phyloP scores from a whole-genome alignment of 2,797 vertebrate species.

The Mus caroli region DNA sequence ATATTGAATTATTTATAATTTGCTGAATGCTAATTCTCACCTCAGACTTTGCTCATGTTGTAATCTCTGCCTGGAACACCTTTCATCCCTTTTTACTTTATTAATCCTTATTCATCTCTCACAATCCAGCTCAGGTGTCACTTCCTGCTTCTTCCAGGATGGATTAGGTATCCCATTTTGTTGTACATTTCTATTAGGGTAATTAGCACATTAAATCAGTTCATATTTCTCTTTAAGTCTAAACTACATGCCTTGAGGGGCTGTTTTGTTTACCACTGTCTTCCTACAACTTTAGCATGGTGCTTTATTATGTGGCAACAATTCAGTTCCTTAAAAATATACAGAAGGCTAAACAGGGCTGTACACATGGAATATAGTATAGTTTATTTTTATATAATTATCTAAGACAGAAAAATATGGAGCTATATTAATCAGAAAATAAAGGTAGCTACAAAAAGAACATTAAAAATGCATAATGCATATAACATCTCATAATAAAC shows the following conservation, averaged over 20 bases:
- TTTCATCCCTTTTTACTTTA: conserved; percentile 77
- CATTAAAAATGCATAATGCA: background rate
- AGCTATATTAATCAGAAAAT: conserved; percentile 57
- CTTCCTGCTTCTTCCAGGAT: conserved; percentile 76
- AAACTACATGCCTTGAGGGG: conserved; percentile 61
- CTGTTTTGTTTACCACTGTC: conserved; percentile 55
- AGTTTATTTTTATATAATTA: conserved; percentile 65
- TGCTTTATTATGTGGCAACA: conserved; percentile 48
- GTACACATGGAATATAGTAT: conserved; percentile 26
- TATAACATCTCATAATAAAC: conserved; percentile 54
- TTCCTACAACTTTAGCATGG: conserved; percentile 53
- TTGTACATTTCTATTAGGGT: conserved; percentile 77
- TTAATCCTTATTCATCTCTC: conserved; percentile 78
- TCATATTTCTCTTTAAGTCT: conserved; percentile 62
- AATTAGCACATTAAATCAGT: conserved; percentile 77
- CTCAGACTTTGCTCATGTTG: conserved; percentile 76
- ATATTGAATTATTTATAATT: conserved; percentile 72
- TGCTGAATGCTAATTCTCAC: conserved; percentile 78
- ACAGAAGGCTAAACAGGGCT: conserved; percentile 55
- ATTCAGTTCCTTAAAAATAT: conserved; percentile 65
- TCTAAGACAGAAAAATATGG: conserved; percentile 59
- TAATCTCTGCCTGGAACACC: conserved; percentile 74
- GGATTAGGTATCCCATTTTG: conserved; percentile 72
- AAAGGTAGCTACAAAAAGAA: conserved; percentile 44
- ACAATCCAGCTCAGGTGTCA: conserved; percentile 75